Evolutionary conservation across 2,113 vertebrate species (phyloP).

Genomic region (Castor canadensis): DNA sequence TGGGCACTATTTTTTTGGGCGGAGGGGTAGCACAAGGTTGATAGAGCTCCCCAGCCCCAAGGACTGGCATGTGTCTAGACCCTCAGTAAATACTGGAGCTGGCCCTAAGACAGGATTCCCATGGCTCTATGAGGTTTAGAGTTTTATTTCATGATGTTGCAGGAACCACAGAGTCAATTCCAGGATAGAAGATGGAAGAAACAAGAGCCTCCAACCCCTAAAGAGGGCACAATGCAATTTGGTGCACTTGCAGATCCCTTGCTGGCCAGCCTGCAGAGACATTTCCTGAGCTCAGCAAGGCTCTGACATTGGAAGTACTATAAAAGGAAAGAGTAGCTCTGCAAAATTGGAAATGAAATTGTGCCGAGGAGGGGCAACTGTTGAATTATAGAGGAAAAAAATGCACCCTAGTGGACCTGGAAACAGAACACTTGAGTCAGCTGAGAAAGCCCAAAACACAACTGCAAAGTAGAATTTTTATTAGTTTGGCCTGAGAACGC

Average conservation of each 20-base stretch:
- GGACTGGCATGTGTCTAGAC: neutral
- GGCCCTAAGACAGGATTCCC: too few relatives aligned
- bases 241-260: neutral
- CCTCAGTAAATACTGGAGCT: neutral
- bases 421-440: neutral
- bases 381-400: neutral
- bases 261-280: neutral
- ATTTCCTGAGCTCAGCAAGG: constrained; percentile 42
- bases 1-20: neutral
- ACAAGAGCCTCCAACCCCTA: neutral
- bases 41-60: neutral
- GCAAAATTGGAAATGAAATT: constrained; percentile 19
- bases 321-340: constrained; percentile 27
- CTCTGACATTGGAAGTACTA: neutral
- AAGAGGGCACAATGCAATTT: neutral
- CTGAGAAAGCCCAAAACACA: constrained; percentile 17
- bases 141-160: neutral
- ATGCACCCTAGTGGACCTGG: neutral
- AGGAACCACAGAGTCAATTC: neutral
- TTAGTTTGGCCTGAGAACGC: constrained; percentile 18
- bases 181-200: neutral
- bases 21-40: neutral
- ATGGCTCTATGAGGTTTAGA: neutral
- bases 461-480: constrained; percentile 61
- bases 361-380: neutral